Evolutionary conservation across 1,140 invertebrate species (phyloP).

Genomic region (Trachelipus rathkii): DNA sequence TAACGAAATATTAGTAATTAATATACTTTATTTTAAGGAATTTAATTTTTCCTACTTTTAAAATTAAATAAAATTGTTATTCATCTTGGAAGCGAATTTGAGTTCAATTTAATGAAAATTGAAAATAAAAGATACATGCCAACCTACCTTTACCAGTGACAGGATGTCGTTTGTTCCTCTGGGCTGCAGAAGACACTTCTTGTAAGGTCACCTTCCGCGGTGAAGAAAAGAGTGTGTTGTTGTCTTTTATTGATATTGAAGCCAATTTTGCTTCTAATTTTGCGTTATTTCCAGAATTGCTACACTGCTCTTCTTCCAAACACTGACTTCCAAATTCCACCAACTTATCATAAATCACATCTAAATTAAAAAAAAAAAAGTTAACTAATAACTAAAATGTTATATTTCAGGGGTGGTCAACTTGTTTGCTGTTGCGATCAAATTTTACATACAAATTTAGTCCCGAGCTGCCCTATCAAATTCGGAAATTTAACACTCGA

Average conservation of each 20-base stretch:
- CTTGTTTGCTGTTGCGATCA: no score
- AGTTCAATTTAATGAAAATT: constrained; percentile 23
- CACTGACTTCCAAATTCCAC: constrained; percentile 49
- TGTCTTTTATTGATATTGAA: constrained; percentile 41
- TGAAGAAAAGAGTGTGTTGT: not conserved
- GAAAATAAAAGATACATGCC: constrained; percentile 22
- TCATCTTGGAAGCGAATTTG: not conserved
- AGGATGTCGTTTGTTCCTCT: constrained; percentile 55
- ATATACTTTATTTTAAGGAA: no score
- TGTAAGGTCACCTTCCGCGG: not conserved
- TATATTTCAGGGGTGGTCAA: no score
- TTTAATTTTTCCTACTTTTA: no score
- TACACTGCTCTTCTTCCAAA: constrained; percentile 32
- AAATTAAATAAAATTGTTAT: no score
- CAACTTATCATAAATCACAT: constrained; percentile 54
- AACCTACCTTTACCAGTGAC: constrained; percentile 60
- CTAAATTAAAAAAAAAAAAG: constrained; percentile 24
- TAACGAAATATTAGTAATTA: no score
- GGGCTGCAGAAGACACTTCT: not conserved
- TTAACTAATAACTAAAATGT: no score
- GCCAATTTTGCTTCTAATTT: constrained; percentile 49
- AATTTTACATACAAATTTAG: no score
- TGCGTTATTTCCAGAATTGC: constrained; percentile 17
- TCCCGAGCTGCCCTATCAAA: no score
- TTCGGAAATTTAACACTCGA: no score